phyloP scores from a whole-genome alignment of 2,797 vertebrate genomes.

The Botia kubotai region DNA sequence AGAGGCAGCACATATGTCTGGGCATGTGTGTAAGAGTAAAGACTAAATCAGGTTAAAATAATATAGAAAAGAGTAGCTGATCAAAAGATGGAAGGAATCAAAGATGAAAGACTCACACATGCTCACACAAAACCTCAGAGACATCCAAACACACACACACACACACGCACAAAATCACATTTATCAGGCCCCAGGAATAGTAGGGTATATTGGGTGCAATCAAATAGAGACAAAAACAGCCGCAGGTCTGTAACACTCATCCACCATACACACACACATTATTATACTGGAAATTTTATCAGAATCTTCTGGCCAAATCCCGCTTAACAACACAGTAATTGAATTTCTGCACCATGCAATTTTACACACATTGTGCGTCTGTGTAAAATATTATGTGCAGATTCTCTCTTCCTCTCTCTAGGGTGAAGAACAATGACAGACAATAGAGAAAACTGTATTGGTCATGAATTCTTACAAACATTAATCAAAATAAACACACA shows the following conservation, averaged over 20 bases:
- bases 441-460: no score
- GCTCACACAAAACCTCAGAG: conserved; percentile 54
- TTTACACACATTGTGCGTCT: conserved; percentile 2
- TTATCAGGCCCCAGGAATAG: conserved; percentile 51
- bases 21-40: neutral
- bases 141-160: conserved; percentile 28
- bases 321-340: neutral
- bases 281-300: conserved; percentile 5
- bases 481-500: neutral
- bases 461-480: conserved; percentile 29
- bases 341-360: no score
- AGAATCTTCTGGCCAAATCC: conserved; percentile 28
- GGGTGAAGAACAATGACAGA: neutral
- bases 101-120: conserved; percentile 39
- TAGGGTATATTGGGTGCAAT: conserved; percentile 55
- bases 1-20: conserved; percentile 23
- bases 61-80: conserved; percentile 11
- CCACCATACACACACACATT: conserved; percentile 18
- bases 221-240: conserved; percentile 54
- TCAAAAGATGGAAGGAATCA: conserved; percentile 16
- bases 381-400: neutral
- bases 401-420: conserved; percentile 14
- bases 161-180: conserved; percentile 22
- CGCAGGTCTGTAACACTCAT: conserved; percentile 3
- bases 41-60: conserved; percentile 19